Conservation (phyloP, 2,888 invertebrate genomes). For the Matsumyia berberina region DNA sequence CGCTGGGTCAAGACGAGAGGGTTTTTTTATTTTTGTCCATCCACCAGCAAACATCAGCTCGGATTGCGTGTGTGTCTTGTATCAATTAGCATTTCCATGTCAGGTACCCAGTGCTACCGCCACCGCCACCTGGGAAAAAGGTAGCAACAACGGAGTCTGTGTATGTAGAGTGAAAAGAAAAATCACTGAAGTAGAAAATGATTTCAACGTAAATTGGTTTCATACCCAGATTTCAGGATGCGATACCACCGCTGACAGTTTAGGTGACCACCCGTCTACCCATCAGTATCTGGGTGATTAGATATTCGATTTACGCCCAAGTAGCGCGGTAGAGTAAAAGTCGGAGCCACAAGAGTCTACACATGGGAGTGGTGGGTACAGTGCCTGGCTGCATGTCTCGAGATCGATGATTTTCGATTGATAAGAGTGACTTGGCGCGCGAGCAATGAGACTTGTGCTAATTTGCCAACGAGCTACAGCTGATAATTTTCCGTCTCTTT, state of each 20-base stretch:
- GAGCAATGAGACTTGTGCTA: slow-evolving; percentile 63
- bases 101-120: slow-evolving; percentile 22
- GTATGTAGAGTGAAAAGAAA: slow-evolving; percentile 29
- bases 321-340: slow-evolving; percentile 34
- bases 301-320: slow-evolving; percentile 57
- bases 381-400: slow-evolving; percentile 8
- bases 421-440: slow-evolving; percentile 67
- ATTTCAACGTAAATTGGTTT: slow-evolving; percentile 62
- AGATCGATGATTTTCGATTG: slow-evolving; percentile 64
- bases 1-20: slow-evolving; percentile 69
- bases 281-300: slow-evolving; percentile 62
- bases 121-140: slow-evolving; percentile 37
- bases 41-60: not conserved
- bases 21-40: slow-evolving; percentile 19
- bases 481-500: slow-evolving; percentile 37
- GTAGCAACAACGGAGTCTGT: slow-evolving; percentile 5
- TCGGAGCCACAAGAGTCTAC: slow-evolving; percentile 38
- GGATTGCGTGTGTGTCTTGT: slow-evolving; percentile 52
- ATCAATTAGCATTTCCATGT: slow-evolving; percentile 71
- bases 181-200: slow-evolving; percentile 65
- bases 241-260: slow-evolving; percentile 61
- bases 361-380: slow-evolving; percentile 26
- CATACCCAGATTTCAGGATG: slow-evolving; percentile 62
- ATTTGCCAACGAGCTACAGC: slow-evolving; percentile 62
- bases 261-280: slow-evolving; percentile 68